Evolutionary conservation across 1,140 invertebrate genomes (phyloP).

Genomic region (Rhopalosiphum padi): DNA sequence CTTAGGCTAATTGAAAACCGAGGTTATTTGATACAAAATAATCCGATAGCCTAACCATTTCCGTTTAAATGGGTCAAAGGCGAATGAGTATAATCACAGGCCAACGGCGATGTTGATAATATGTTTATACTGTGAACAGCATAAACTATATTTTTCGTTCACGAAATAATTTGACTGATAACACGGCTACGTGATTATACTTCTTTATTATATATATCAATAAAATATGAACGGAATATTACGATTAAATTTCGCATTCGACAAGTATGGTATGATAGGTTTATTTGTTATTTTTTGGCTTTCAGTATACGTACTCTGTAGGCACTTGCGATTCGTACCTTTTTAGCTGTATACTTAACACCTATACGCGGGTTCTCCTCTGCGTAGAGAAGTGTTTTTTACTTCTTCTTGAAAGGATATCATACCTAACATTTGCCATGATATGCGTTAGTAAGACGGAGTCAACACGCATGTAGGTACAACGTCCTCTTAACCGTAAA

Average conservation of each 20-base stretch:
- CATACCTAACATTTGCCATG: background rate
- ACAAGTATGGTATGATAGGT: background rate
- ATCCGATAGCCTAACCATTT: conserved; percentile 28
- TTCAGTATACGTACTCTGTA: background rate
- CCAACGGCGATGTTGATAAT: background rate
- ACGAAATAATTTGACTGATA: conserved; percentile 2
- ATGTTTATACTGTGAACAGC: background rate
- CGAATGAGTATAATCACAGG: conserved; percentile 18
- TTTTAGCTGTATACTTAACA: background rate
- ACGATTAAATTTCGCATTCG: background rate
- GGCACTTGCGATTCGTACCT: background rate
- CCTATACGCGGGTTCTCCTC: background rate
- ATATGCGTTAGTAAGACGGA: background rate
- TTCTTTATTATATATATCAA: background rate
- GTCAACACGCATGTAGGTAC: background rate
- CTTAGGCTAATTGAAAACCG: conserved; percentile 31
- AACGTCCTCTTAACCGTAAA: background rate
- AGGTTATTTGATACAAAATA: conserved; percentile 38
- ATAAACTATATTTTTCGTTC: conserved; percentile 2
- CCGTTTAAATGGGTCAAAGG: conserved; percentile 44
- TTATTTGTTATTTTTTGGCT: background rate
- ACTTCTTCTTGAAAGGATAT: background rate
- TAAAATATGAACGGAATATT: background rate
- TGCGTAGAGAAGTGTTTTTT: background rate
- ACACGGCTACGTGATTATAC: background rate